These are phyloP conservation scores for Anoplolepis gracilipes DNA, from an alignment of 1,140 invertebrate genomes.

Conservation along the genomic window DNA sequence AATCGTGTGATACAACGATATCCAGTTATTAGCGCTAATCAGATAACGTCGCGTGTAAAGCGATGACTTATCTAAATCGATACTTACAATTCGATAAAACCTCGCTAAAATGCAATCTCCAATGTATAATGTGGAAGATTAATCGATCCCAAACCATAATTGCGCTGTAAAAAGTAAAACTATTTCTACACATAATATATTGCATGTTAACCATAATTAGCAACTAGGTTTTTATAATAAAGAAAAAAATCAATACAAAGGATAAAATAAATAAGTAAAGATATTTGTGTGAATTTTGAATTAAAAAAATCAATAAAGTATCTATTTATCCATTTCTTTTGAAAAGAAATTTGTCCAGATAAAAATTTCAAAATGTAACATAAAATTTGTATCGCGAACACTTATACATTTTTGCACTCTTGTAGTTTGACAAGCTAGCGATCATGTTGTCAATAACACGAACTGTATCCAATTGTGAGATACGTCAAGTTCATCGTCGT, in stretches of 20 bases:
- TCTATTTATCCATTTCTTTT: neutral
- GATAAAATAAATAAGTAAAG: neutral
- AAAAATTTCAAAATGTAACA: neutral
- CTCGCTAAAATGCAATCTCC: neutral
- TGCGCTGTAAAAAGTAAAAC: constrained; percentile 1
- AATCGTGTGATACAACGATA: neutral
- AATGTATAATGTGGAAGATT: constrained; percentile 15
- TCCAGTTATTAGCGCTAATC: neutral
- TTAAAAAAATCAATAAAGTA: neutral
- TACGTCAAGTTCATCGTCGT: neutral
- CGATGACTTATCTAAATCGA: neutral
- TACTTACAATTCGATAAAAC: neutral
- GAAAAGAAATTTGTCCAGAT: neutral
- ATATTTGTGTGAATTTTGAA: neutral
- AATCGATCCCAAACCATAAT: neutral
- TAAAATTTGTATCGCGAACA: neutral
- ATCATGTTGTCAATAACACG: constrained; percentile 40
- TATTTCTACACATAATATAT: neutral
- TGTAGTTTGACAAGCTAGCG: neutral
- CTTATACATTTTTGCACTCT: neutral
- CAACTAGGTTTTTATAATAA: neutral
- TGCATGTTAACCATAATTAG: neutral
- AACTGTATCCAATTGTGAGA: neutral
- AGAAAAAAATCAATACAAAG: neutral
- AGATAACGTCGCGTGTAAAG: neutral